These are phyloP conservation scores for Ceraclea dissimilis DNA, from an alignment of 2,888 invertebrate species.

Conservation along the genomic window DNA sequence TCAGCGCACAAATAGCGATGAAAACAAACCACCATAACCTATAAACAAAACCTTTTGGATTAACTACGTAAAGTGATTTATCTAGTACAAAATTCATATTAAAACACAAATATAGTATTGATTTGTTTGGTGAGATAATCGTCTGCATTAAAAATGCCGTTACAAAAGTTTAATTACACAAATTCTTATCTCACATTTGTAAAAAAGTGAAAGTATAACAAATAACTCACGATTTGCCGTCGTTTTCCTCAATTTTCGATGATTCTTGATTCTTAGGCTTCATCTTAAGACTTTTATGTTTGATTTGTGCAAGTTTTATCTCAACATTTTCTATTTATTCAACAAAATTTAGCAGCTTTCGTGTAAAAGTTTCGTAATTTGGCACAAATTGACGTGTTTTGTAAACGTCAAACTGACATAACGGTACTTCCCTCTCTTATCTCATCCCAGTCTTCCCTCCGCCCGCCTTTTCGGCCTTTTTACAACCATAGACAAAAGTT, in stretches of 20 bases:
- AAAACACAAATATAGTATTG: too few species aligned
- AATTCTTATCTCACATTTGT: too few species aligned
- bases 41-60: constrained; percentile 27
- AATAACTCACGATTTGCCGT: constrained; percentile 15
- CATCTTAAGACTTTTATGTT: constrained; percentile 3
- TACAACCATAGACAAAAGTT: constrained; percentile 5
- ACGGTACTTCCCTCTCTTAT: constrained; percentile 15
- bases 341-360: neutral
- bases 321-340: neutral
- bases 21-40: constrained; percentile 62
- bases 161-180: too few species aligned
- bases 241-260: neutral
- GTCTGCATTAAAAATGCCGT: too few species aligned
- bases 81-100: too few species aligned
- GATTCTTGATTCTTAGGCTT: constrained; percentile 3
- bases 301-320: neutral
- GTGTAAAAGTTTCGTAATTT: constrained; percentile 13
- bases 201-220: neutral
- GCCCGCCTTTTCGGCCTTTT: too few species aligned
- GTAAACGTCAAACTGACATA: constrained; percentile 19
- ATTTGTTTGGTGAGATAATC: too few species aligned
- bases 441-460: too few species aligned
- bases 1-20: constrained; percentile 54
- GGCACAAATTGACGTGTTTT: constrained; percentile 11
- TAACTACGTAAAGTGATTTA: too few species aligned